These are phyloP conservation scores for Microtus richardsoni DNA, from an alignment of 2,113 vertebrate genomes.

Conservation along the genomic window DNA sequence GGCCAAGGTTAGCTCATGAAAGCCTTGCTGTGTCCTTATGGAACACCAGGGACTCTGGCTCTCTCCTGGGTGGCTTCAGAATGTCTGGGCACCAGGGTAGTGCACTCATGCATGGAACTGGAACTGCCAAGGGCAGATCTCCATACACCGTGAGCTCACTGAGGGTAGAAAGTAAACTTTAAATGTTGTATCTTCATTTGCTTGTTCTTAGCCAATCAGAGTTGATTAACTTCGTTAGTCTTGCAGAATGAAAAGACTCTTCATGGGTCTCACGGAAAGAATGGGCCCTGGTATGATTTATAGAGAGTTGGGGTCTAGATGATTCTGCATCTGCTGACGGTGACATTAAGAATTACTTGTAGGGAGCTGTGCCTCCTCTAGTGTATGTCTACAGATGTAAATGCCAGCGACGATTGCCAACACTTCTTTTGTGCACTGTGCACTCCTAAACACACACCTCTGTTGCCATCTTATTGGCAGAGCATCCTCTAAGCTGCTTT, in stretches of 20 bases:
- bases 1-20: not conserved
- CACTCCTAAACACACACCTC: not conserved
- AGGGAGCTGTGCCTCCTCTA: not conserved
- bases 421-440: not conserved
- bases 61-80: not conserved
- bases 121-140: not conserved
- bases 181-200: not conserved
- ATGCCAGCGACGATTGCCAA: not conserved
- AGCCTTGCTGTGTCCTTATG: not conserved
- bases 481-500: not conserved
- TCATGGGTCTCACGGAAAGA: not conserved
- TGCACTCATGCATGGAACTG: too few species aligned
- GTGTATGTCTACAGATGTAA: not conserved
- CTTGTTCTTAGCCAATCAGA: not conserved
- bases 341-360: not conserved
- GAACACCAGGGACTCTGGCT: rapidly evolving
- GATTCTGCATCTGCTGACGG: not conserved
- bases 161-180: not conserved
- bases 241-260: not conserved
- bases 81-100: not conserved
- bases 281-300: not conserved
- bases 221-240: not conserved
- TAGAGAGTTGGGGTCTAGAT: not conserved
- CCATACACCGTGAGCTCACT: not conserved
- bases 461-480: not conserved